A percentile compares a stretch with the other conserved stretches of the same genome.
These are phyloP conservation scores for Boloria euphrosyne DNA, from an alignment of 2,888 invertebrate species.

Conservation along the genomic window DNA sequence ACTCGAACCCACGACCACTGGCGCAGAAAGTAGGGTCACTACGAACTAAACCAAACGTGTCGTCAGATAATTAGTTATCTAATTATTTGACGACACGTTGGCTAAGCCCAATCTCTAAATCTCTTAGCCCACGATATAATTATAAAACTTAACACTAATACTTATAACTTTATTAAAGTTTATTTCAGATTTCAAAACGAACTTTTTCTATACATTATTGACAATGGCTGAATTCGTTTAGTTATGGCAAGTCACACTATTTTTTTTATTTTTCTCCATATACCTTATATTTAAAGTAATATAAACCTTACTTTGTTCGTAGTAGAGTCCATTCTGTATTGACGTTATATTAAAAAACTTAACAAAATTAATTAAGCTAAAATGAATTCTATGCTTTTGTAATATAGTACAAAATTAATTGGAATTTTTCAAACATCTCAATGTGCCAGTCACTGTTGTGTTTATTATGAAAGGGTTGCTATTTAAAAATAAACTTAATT, in stretches of 20 bases:
- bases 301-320: not conserved
- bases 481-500: conserved; percentile 35
- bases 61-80: no score
- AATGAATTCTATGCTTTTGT: not conserved
- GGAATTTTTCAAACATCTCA: conserved; percentile 31
- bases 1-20: no score
- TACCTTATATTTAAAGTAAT: conserved; percentile 6
- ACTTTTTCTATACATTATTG: conserved; percentile 44
- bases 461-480: conserved; percentile 41
- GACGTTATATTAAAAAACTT: not conserved
- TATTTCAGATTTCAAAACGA: conserved; percentile 21
- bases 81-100: no score
- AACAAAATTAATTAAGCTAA: not conserved
- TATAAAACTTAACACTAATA: conserved; percentile 16
- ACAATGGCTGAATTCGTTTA: conserved; percentile 58
- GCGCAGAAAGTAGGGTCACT: no score
- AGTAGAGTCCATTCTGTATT: conserved; percentile 12
- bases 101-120: no score
- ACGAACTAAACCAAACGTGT: no score
- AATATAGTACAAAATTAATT: not conserved
- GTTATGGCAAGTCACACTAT: conserved; percentile 52
- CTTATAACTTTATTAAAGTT: conserved; percentile 5
- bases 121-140: not conserved
- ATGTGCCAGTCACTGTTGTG: conserved; percentile 42
- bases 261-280: conserved; percentile 43